Conservation (phyloP, 2,888 invertebrate species). For the Drosophila engyochracea region DNA sequence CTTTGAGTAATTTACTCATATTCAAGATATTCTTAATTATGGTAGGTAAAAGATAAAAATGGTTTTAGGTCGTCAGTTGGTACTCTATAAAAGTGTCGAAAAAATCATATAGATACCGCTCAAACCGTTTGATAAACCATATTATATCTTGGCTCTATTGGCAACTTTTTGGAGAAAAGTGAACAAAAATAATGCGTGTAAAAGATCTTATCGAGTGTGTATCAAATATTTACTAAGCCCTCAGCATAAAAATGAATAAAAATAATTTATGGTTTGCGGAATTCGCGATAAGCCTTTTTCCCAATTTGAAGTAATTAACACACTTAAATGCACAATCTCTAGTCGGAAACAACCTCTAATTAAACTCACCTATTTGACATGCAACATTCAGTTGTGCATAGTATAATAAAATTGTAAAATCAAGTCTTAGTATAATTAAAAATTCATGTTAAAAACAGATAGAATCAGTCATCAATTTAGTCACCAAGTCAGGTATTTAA, state of each 20-base stretch:
- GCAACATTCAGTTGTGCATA: not conserved
- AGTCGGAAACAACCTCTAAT: not conserved
- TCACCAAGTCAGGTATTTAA: not conserved
- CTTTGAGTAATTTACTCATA: not conserved
- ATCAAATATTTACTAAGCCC: not conserved
- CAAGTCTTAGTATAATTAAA: not conserved
- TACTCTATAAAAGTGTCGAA: slow-evolving; percentile 54
- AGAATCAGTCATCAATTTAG: not conserved
- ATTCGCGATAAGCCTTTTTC: not conserved
- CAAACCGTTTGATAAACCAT: slow-evolving; percentile 23
- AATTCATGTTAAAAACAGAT: not conserved
- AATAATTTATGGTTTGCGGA: not conserved
- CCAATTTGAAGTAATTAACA: not conserved
- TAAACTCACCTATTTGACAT: not conserved
- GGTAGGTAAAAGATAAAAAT: slow-evolving; percentile 31
- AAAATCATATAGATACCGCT: slow-evolving; percentile 59
- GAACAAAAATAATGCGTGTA: slow-evolving; percentile 9
- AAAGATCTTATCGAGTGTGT: slow-evolving; percentile 5
- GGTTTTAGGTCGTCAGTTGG: not conserved
- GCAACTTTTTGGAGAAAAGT: slow-evolving; percentile 10
- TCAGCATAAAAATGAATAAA: not conserved
- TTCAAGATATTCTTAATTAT: slow-evolving; percentile 8
- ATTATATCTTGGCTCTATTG: slow-evolving; percentile 40
- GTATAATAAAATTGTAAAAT: not conserved
- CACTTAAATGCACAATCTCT: not conserved